Evolutionary conservation across 2,888 invertebrate genomes (phyloP), one percentile per base, ranked within the genome.

Genomic region (Tetheella fluctuosa): DNA sequence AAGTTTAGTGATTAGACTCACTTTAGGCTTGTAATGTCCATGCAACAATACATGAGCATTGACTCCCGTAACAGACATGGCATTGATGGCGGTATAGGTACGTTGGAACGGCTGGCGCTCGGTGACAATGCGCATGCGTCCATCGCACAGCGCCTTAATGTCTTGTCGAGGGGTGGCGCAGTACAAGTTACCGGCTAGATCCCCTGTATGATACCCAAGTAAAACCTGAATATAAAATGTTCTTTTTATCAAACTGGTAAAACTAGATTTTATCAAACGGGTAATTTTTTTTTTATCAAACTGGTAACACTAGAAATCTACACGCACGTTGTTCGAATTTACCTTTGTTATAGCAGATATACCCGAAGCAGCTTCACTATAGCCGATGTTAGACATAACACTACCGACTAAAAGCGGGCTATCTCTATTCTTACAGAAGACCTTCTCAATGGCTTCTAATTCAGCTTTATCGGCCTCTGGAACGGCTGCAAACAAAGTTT

Each of bases 171-270:
- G 95, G 1, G 79, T 85, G 0, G 92, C 88, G 77, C 89, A 96
- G 80, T 97, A 95, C 28, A 97, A 88, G 81, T 96, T 97, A 0
- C 95, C 95, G 0, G 97, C 96, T 59, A 97, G 92, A 8, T 88
- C 70, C 0, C 95, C 95, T 37, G 90, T 90, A 77, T 96, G 95
- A 90, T 96, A 96, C 0, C 95, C 94, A 53, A 96, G 88, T 13
- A 85, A 62, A 0, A 85, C 75, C 86, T 86, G 94, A 71, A 58
- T 61, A 37, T 13, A 17, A 53, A 54, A 1, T 12, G 54, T 5
- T 54, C 30, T 10, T 10, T 30, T 30, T 30, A 10, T 30, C 30
- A 2, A 30, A n/a, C n/a, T n/a, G n/a, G n/a, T 30, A 1, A 8
- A 30, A 7, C 7, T 8, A 8, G 7, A 30, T 25, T 4, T 6